Evolutionary conservation across 2,888 invertebrate species (phyloP).

Genomic region (Papilio demoleus): DNA sequence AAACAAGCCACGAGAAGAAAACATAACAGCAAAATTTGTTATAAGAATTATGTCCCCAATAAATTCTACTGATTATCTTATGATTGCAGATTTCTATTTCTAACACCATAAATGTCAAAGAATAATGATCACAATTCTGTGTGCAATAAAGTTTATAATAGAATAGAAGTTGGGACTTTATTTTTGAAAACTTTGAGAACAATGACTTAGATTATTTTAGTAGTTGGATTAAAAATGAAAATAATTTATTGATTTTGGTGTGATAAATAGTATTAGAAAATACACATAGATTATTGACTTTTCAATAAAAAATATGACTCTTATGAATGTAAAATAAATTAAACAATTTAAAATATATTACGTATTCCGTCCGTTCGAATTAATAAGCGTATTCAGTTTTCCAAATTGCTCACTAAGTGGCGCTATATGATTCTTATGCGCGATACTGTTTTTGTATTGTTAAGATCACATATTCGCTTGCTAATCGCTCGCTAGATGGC

Average conservation of each 20-base stretch:
- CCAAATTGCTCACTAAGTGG: too few species aligned
- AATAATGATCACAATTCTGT: constrained; percentile 24
- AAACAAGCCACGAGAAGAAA: too few species aligned
- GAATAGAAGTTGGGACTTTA: constrained; percentile 18
- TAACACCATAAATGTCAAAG: constrained; percentile 29
- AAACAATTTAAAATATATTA: too few species aligned
- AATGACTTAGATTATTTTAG: neutral
- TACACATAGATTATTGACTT: too few species aligned
- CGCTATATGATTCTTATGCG: too few species aligned
- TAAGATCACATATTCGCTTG: too few species aligned
- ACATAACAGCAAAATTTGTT: constrained; percentile 5
- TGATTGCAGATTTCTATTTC: constrained; percentile 24
- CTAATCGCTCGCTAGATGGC: too few species aligned
- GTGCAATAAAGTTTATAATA: constrained; percentile 27
- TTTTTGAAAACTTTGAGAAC: constrained; percentile 1
- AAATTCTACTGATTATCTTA: constrained; percentile 26
- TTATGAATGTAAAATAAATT: too few species aligned
- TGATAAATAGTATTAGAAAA: neutral
- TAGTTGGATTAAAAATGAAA: neutral
- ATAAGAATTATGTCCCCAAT: constrained; percentile 28
- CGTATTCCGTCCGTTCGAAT: too few species aligned
- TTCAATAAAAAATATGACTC: too few species aligned
- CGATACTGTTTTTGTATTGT: too few species aligned
- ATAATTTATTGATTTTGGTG: neutral
- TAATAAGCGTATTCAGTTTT: too few species aligned